Conservation (phyloP, 2,888 invertebrate species). For the Theodoxus fluviatilis region DNA sequence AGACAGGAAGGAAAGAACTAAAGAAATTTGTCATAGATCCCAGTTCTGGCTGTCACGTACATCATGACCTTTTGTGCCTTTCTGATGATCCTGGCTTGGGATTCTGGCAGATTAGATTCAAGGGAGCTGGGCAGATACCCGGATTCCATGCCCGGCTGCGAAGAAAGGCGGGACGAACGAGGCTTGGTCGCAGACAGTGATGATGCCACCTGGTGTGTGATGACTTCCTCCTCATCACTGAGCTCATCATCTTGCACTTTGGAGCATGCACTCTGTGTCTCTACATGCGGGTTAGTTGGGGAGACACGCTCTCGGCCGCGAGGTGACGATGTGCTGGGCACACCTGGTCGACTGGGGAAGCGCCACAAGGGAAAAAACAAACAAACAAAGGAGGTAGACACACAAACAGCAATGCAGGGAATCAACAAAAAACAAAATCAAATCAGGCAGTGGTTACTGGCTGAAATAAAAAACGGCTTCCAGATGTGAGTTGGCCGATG, state of each 20-base stretch:
- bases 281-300: slow-evolving; percentile 26
- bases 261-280: slow-evolving; percentile 17
- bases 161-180: no score
- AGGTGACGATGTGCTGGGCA: no score
- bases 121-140: slow-evolving; percentile 37
- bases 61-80: slow-evolving; percentile 54
- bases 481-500: no score
- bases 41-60: slow-evolving; percentile 35
- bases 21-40: not conserved
- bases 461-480: no score
- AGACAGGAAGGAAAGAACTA: not conserved
- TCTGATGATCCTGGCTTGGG: slow-evolving; percentile 55
- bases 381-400: no score
- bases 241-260: not conserved
- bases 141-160: no score
- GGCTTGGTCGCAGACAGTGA: slow-evolving; percentile 35
- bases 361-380: no score
- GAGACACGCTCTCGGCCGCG: no score
- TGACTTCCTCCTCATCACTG: slow-evolving; percentile 33
- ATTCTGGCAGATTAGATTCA: slow-evolving; percentile 44
- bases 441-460: no score
- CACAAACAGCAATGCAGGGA: no score
- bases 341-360: no score
- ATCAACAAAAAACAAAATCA: no score
- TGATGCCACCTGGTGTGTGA: slow-evolving; percentile 27